Percentiles rank a stretch among this genome's conserved stretches.
These are phyloP conservation scores for Kryptopterus vitreolus DNA, from an alignment of 2,797 vertebrate species.

Conservation along the genomic window DNA sequence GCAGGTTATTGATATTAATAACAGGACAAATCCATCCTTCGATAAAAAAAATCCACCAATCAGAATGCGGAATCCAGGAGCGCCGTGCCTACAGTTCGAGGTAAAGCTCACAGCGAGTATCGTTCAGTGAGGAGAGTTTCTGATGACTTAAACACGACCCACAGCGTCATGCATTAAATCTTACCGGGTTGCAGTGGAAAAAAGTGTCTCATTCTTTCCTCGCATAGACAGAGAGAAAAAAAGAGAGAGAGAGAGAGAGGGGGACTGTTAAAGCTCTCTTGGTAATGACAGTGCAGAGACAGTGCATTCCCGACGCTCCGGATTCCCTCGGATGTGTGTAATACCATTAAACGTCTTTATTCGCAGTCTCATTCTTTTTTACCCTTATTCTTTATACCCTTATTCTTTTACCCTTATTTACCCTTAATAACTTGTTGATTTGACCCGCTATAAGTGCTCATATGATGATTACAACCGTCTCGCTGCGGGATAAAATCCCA, in stretches of 20 bases:
- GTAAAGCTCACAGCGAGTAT: not conserved
- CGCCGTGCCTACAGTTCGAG: not conserved
- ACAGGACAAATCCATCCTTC: too few relatives aligned
- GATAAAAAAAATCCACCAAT: not conserved
- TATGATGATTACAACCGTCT: not conserved
- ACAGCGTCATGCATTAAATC: constrained; percentile 33
- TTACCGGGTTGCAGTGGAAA: constrained; percentile 20
- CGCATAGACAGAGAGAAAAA: not conserved
- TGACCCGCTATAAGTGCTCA: not conserved
- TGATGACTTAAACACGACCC: constrained; percentile 42
- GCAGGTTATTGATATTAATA: too few relatives aligned
- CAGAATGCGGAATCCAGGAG: not conserved
- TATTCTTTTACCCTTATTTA: not conserved
- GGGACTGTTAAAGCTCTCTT: not conserved
- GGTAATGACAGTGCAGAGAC: not conserved
- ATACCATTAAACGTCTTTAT: not conserved
- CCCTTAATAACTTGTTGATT: not conserved
- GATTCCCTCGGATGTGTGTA: not conserved
- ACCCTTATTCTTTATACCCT: constrained; percentile 1
- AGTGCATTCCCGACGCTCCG: not conserved
- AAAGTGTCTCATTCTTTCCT: constrained; percentile 34
- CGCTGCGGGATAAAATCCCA: too few relatives aligned
- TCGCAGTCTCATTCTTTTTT: not conserved
- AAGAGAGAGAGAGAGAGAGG: not conserved
- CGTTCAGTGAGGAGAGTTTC: not conserved